Evolutionary conservation across 2,888 invertebrate genomes (phyloP).

Genomic region (Leptinotarsa haldemani): DNA sequence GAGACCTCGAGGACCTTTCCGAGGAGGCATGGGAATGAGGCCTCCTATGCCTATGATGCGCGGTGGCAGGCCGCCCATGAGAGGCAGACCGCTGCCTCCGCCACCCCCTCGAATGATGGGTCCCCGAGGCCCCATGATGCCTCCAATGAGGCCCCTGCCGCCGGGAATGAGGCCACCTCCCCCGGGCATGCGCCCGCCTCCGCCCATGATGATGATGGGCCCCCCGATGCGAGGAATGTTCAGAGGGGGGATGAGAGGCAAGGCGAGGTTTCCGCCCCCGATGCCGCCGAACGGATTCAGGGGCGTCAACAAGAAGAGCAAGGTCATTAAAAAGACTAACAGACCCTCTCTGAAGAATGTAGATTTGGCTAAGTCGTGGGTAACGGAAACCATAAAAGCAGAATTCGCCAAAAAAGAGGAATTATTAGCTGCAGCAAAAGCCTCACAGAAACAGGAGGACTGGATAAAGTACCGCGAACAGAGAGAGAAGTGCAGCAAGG

Average conservation of each 20-base stretch:
- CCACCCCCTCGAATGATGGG: constrained; percentile 53
- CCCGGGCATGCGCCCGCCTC: constrained; percentile 54
- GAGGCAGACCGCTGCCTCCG: constrained; percentile 51
- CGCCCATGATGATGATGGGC: constrained; percentile 58
- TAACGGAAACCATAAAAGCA: constrained; percentile 69
- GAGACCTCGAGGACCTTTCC: constrained; percentile 52
- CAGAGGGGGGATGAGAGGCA: constrained; percentile 49
- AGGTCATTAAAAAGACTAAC: constrained; percentile 56
- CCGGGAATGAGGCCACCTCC: constrained; percentile 53
- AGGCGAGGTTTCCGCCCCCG: constrained; percentile 42
- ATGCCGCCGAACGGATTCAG: constrained; percentile 45
- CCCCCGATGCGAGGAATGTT: constrained; percentile 51
- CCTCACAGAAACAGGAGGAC: constrained; percentile 67
- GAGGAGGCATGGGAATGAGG: constrained; percentile 52
- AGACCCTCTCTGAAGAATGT: constrained; percentile 53
- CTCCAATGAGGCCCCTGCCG: constrained; percentile 56
- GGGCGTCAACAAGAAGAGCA: constrained; percentile 57
- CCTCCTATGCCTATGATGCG: constrained; percentile 56
- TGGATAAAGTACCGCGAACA: constrained; percentile 71
- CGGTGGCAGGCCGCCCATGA: constrained; percentile 44
- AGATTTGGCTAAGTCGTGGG: constrained; percentile 71
- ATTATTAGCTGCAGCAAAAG: constrained; percentile 67
- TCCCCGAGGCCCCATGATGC: constrained; percentile 51
- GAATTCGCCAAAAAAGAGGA: constrained; percentile 67
- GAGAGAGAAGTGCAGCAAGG: constrained; percentile 70